Percentiles rank a stretch among this genome's conserved stretches.
Conservation (phyloP, 2,888 invertebrate genomes). For the Trachelus tabidus region DNA sequence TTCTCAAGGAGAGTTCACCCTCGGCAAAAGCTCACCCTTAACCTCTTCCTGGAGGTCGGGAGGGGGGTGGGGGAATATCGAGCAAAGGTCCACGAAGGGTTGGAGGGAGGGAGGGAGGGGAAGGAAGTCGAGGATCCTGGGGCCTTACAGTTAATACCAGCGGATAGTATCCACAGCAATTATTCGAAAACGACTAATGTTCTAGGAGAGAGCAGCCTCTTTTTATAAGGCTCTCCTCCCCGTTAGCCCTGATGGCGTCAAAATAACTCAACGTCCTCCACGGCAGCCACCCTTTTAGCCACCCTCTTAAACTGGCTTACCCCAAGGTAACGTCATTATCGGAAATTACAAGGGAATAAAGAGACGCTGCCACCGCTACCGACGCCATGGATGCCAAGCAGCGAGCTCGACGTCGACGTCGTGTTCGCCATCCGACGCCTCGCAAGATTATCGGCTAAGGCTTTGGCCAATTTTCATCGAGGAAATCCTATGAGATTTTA, state of each 20-base stretch:
- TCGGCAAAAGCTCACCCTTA: not conserved
- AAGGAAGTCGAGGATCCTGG: not conserved
- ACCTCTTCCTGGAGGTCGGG: not conserved
- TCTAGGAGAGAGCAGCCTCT: slow-evolving; percentile 14
- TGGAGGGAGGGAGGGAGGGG: not conserved
- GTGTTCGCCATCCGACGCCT: not conserved
- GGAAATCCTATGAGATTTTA: not conserved
- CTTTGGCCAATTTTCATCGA: not conserved
- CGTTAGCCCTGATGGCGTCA: not conserved
- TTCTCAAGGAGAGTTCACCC: not conserved
- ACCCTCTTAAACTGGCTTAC: not conserved
- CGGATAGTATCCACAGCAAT: slow-evolving; percentile 27
- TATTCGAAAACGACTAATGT: slow-evolving; percentile 30
- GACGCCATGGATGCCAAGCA: not conserved
- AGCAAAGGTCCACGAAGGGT: too few species aligned
- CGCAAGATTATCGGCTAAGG: not conserved
- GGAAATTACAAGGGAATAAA: not conserved
- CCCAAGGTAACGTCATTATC: not conserved
- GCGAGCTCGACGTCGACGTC: not conserved
- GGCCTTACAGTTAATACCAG: not conserved
- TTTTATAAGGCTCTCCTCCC: not conserved
- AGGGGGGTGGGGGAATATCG: too few species aligned
- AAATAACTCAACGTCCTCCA: not conserved
- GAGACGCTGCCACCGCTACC: not conserved
- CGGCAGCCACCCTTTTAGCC: not conserved